Conservation (phyloP, 2,113 vertebrate genomes). For the Albula goreensis region DNA sequence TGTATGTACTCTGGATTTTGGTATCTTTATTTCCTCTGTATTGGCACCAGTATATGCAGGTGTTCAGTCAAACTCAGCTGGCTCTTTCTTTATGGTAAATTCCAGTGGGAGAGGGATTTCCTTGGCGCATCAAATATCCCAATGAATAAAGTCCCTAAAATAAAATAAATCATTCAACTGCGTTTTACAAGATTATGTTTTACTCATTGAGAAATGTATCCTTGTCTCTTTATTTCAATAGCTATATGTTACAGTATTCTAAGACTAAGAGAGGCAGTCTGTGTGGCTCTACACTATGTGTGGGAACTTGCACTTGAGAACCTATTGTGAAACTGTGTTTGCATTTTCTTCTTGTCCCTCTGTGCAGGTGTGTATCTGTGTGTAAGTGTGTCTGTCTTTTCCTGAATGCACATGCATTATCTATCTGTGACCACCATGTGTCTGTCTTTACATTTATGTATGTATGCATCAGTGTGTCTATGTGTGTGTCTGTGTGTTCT, state of each 20-base stretch:
- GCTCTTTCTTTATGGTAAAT: slow-evolving; percentile 40
- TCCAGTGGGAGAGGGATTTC: slow-evolving; percentile 51
- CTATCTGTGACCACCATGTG: neutral
- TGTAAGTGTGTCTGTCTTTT: slow-evolving; percentile 7
- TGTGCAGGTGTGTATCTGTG: too few relatives aligned
- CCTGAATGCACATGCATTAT: too few relatives aligned
- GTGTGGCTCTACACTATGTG: neutral
- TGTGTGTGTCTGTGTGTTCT: neutral
- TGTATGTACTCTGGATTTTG: neutral
- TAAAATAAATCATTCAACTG: slow-evolving; percentile 62
- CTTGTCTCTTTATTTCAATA: slow-evolving; percentile 42
- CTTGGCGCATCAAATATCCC: slow-evolving; percentile 57
- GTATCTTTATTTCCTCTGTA: neutral
- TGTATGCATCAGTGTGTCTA: slow-evolving; percentile 17
- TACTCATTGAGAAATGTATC: slow-evolving; percentile 44
- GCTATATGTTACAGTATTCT: slow-evolving; percentile 52
- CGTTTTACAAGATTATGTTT: slow-evolving; percentile 48
- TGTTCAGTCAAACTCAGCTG: slow-evolving; percentile 26
- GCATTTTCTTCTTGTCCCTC: neutral
- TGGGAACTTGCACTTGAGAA: slow-evolving; percentile 25
- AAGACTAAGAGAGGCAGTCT: slow-evolving; percentile 29
- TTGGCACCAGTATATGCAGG: slow-evolving; percentile 4
- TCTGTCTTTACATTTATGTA: slow-evolving; percentile 18
- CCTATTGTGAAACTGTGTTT: neutral
- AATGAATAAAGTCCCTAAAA: slow-evolving; percentile 48